Conservation (phyloP, 2,888 invertebrate genomes). For the Lordiphosa fenestrarum region DNA sequence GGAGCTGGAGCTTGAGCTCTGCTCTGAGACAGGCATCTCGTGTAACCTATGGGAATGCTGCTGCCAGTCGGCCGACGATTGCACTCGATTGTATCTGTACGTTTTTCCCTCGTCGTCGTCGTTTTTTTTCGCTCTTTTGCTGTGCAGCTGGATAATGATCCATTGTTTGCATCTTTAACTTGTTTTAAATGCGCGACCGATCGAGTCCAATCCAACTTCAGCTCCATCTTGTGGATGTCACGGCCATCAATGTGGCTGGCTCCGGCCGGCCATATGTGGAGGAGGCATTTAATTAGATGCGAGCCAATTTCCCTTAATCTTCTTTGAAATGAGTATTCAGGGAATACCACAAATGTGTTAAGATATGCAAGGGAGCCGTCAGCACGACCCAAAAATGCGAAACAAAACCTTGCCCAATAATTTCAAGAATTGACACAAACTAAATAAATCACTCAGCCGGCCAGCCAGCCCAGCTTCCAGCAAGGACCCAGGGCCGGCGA, state of each 20-base stretch:
- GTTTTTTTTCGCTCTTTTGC: conserved; percentile 42
- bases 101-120: conserved; percentile 9
- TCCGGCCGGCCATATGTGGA: conserved; percentile 54
- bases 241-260: conserved; percentile 53
- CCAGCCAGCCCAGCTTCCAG: conserved; percentile 27
- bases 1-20: conserved; percentile 20
- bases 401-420: conserved; percentile 52
- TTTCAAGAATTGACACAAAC: conserved; percentile 77
- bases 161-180: conserved; percentile 79
- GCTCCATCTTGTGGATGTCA: conserved; percentile 50
- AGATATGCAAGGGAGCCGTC: conserved; percentile 71
- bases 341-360: conserved; percentile 73
- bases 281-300: conserved; percentile 49
- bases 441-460: conserved; percentile 77
- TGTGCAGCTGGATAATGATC: conserved; percentile 78
- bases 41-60: conserved; percentile 71
- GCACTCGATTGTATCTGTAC: conserved; percentile 72
- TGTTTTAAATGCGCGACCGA: conserved; percentile 76
- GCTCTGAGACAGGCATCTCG: conserved; percentile 50
- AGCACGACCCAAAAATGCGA: conserved; percentile 40
- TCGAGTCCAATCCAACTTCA: conserved; percentile 14
- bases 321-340: conserved; percentile 65
- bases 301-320: conserved; percentile 17
- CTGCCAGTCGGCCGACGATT: conserved; percentile 42
- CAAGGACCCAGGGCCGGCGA: background rate